Base-by-base conservation (phyloP, 2,888 invertebrate species). In the Catocala nupta region DNA sequence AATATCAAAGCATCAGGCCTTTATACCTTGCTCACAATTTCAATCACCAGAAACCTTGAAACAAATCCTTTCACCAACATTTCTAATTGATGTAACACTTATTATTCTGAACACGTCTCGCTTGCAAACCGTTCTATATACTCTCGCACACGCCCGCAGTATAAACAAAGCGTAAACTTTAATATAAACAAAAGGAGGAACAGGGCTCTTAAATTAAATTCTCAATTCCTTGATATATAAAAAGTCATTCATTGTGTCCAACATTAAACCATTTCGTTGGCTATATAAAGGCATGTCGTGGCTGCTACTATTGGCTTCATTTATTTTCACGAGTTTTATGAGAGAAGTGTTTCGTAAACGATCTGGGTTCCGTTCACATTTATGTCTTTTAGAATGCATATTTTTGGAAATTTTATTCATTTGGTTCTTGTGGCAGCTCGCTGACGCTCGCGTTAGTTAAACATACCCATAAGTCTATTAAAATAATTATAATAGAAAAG, bases 281-380 rank as follows among this genome's bases (percentile, higher is more conserved):
- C 54, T 73, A 73, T 77, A 78, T 72, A 82, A 84, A 84, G 80
- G 68, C 68, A 68, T 68, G 68, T 71, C 73, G 65, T 68, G 71
- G 71, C 71, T 59, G 52, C 71, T 73, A 50, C 80, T 77, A 85
- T 86, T 83, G 80, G 79, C 80, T 83, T 80, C 81, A 82, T 85
- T 86, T 84, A 83, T 84, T 84, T 76, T 77, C 73, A 75, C 73
- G 69, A 78, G 77, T 78, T 82, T 81, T 78, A 77, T 77, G 66
- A 56, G 57, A 56, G 56, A 59, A 72, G 55, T 66, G 63, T 67
- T 77, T 65, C 57, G 65, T 68, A 64, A 72, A 70, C 47, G 69
- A 45, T 33, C 52, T 33, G 64, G 71, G 71, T 78, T 78, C 77
- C 43, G 70, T 75, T 59, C 53, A 63, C 55, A 51, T 62, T 63